A percentile compares a stretch with the other conserved stretches of the same genome.
Conservation (phyloP, 2,113 vertebrate genomes). For the Gulo gulo region DNA sequence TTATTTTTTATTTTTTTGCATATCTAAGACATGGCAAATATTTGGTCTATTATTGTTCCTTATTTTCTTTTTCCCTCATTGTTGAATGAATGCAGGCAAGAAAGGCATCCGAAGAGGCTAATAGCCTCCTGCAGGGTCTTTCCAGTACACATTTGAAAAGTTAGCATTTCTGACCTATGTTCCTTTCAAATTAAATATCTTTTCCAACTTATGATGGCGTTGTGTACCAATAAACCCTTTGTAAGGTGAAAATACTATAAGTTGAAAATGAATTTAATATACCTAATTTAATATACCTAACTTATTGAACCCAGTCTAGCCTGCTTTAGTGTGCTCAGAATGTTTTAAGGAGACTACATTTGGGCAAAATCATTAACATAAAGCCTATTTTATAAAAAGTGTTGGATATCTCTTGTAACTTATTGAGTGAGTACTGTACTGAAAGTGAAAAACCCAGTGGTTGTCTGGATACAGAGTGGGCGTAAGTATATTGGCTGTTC, state of each 20-base stretch:
- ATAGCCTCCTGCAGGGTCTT: background rate
- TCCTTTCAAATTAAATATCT: background rate
- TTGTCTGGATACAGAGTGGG: background rate
- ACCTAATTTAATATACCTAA: background rate
- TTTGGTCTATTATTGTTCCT: background rate
- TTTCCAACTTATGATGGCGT: background rate
- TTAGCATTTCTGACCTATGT: background rate
- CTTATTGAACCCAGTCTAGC: background rate
- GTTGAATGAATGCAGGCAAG: background rate
- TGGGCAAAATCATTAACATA: background rate
- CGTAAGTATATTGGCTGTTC: background rate
- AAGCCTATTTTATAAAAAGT: background rate
- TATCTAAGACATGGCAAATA: background rate
- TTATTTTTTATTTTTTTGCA: background rate
- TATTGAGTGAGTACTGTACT: background rate
- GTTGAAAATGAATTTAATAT: background rate
- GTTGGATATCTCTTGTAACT: background rate
- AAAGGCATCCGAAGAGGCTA: background rate
- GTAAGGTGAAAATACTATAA: background rate
- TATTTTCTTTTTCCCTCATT: background rate
- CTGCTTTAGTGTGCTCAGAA: background rate
- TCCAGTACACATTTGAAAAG: background rate
- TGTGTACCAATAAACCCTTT: background rate
- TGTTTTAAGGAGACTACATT: background rate
- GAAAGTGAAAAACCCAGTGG: background rate